Conservation (phyloP, 2,888 invertebrate species). For the Yponomeuta malinellus region DNA sequence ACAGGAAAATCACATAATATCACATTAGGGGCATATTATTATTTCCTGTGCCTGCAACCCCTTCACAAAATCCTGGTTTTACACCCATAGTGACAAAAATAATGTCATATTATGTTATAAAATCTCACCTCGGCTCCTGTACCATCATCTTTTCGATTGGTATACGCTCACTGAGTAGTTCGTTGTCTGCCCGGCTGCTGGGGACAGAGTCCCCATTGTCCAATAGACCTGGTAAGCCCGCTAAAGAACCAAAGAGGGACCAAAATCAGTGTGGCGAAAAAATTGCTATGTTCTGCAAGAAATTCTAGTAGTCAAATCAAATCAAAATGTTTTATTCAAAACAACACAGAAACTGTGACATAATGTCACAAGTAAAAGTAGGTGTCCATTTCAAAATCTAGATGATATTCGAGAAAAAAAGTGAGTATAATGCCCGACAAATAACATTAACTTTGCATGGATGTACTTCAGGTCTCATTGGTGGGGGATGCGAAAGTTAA, state of each 20-base stretch:
- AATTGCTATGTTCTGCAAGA: not conserved
- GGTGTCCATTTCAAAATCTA: too few relatives aligned
- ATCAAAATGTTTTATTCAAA: too few relatives aligned
- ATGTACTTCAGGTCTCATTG: not conserved
- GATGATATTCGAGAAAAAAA: too few relatives aligned
- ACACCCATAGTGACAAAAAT: not conserved
- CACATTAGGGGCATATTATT: too few relatives aligned
- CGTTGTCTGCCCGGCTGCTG: slow-evolving; percentile 38
- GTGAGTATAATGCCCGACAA: too few relatives aligned
- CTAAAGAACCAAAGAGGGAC: slow-evolving; percentile 23
- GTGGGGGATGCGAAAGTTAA: too few relatives aligned
- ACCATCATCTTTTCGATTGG: slow-evolving; percentile 56
- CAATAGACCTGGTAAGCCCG: slow-evolving; percentile 42
- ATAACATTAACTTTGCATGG: not conserved
- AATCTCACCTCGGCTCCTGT: slow-evolving; percentile 48
- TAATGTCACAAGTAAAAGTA: too few relatives aligned
- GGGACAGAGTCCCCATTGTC: slow-evolving; percentile 37
- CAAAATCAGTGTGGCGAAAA: slow-evolving; percentile 12
- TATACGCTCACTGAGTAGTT: slow-evolving; percentile 34
- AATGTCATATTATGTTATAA: not conserved
- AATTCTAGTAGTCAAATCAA: not conserved
- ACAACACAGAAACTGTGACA: too few relatives aligned
- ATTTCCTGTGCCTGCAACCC: too few relatives aligned
- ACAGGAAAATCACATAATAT: too few relatives aligned
- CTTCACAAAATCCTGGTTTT: too few relatives aligned